A percentile compares a stretch with the other conserved stretches of the same genome.
These are phyloP conservation scores for Philereme vetulata DNA, from an alignment of 2,888 invertebrate species.

Conservation along the genomic window DNA sequence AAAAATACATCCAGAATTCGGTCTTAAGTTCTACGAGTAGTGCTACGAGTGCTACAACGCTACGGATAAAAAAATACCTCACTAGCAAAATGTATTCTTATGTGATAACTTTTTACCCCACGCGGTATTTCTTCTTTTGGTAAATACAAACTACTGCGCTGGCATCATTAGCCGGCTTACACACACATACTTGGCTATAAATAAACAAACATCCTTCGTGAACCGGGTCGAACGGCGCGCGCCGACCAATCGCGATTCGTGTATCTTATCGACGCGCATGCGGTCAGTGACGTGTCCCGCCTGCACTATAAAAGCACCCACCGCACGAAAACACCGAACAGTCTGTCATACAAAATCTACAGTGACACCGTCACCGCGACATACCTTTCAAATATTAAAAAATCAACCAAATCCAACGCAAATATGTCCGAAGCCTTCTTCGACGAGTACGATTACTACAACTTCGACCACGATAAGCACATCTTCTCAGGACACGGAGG, in stretches of 20 bases:
- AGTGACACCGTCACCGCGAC: slow-evolving; percentile 58
- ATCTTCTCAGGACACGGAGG: slow-evolving; percentile 94
- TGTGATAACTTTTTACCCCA: no score
- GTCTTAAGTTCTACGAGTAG: no score
- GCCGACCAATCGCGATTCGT: slow-evolving; percentile 71
- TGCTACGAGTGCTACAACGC: slow-evolving; percentile 11
- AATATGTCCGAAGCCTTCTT: slow-evolving; percentile 93
- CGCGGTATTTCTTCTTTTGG: not conserved
- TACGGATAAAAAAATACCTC: not conserved
- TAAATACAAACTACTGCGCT: slow-evolving; percentile 20
- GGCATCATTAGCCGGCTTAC: slow-evolving; percentile 60
- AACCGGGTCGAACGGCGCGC: slow-evolving; percentile 54
- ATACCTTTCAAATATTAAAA: slow-evolving; percentile 46
- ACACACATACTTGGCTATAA: slow-evolving; percentile 61
- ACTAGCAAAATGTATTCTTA: no score
- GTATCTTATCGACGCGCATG: slow-evolving; percentile 79
- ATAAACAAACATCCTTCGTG: slow-evolving; percentile 70
- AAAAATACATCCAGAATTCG: no score
- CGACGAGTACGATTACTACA: slow-evolving; percentile 97
- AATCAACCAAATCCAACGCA: slow-evolving; percentile 49
- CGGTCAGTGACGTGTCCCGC: slow-evolving; percentile 77
- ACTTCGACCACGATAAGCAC: slow-evolving; percentile 96
- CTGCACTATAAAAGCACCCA: slow-evolving; percentile 63
- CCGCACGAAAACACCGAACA: slow-evolving; percentile 51
- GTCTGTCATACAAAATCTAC: slow-evolving; percentile 58